A percentile compares a stretch with the other conserved stretches of the same genome.
Conservation (phyloP, 2,888 invertebrate genomes). For the Aporophyla nigra region DNA sequence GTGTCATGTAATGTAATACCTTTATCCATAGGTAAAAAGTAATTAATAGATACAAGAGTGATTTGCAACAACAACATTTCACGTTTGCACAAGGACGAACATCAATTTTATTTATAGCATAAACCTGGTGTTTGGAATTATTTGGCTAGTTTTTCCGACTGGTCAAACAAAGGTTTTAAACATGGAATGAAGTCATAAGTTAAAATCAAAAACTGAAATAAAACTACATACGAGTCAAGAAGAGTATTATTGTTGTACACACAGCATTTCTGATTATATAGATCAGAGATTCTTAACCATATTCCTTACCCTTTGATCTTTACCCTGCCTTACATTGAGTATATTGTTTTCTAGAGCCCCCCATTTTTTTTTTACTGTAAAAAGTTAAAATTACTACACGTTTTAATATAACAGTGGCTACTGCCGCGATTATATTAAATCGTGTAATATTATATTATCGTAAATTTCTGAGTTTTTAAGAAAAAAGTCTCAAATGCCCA, state of each 20-base stretch:
- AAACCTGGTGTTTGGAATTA: conserved; percentile 13
- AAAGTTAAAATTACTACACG: too few relatives aligned
- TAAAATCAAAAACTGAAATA: not conserved
- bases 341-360: too few relatives aligned
- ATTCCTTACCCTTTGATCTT: too few relatives aligned
- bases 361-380: too few relatives aligned
- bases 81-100: conserved; percentile 17
- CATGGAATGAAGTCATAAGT: not conserved
- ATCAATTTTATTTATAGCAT: conserved; percentile 22
- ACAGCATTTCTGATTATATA: not conserved
- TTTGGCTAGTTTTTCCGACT: conserved; percentile 5
- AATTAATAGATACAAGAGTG: conserved; percentile 66
- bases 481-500: too few relatives aligned
- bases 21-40: conserved; percentile 62
- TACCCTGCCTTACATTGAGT: too few relatives aligned
- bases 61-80: conserved; percentile 57
- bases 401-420: too few relatives aligned
- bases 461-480: too few relatives aligned
- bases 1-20: conserved; percentile 53
- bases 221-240: not conserved
- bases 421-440: too few relatives aligned
- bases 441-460: too few relatives aligned
- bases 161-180: conserved; percentile 4
- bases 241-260: not conserved
- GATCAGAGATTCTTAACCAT: too few relatives aligned